Conservation (phyloP, 2,113 vertebrate genomes). For the Stictonetta naevosa region DNA sequence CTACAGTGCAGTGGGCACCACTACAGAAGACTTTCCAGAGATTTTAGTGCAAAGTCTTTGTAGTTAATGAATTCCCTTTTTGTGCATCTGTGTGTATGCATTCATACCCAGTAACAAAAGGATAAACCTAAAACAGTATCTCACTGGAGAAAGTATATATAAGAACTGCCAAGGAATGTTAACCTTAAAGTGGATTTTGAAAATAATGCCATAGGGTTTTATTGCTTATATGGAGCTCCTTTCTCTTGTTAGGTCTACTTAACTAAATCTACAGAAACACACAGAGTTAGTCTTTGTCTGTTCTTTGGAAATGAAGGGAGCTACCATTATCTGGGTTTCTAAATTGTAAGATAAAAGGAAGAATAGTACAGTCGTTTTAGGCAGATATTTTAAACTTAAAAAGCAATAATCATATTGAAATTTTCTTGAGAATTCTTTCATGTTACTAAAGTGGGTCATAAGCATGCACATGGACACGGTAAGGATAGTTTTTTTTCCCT, state of each 20-base stretch:
- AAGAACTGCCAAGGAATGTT: neutral
- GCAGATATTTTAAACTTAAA: neutral
- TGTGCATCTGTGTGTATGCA: no score
- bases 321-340: neutral
- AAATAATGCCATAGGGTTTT: neutral
- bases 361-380: neutral
- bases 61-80: neutral
- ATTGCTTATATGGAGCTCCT: neutral
- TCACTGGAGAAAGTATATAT: neutral
- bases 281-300: neutral
- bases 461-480: neutral
- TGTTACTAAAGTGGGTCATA: neutral
- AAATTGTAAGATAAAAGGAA: neutral
- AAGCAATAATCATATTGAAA: no score
- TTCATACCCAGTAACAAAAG: neutral
- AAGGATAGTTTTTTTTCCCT: rapidly evolving
- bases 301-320: neutral
- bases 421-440: neutral
- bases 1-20: neutral
- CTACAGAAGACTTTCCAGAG: neutral
- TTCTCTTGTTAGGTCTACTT: neutral
- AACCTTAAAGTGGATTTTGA: neutral
- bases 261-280: neutral
- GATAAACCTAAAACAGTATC: neutral
- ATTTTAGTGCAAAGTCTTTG: neutral